Evolutionary conservation across 2,888 invertebrate genomes (phyloP).

Genomic region (Sminthurides aquaticus): DNA sequence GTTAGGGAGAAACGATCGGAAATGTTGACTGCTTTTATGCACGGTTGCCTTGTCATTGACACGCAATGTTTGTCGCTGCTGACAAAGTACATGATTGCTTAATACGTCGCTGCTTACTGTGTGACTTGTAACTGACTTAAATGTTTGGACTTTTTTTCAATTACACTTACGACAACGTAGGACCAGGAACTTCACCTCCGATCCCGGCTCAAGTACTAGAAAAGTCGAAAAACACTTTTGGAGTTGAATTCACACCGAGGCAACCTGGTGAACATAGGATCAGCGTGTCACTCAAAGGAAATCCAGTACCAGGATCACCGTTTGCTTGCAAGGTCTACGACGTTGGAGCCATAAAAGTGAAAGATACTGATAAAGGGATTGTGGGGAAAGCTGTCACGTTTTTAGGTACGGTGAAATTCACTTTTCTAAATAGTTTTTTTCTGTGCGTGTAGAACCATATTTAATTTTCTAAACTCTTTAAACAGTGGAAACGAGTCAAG

Average conservation of each 20-base stretch:
- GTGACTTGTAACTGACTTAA: conserved; percentile 10
- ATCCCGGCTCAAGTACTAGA: conserved; percentile 88
- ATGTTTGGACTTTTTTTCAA: conserved; percentile 30
- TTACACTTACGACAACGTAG: conserved; percentile 45
- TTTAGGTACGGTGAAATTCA: conserved; percentile 63
- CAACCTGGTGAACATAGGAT: conserved; percentile 53
- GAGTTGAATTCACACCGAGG: conserved; percentile 69
- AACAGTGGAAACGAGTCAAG: conserved; percentile 91
- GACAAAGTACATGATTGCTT: no score
- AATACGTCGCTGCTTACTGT: neutral
- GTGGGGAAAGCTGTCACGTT: conserved; percentile 87
- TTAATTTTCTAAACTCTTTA: conserved; percentile 6
- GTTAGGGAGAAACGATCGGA: no score
- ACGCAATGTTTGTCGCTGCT: no score
- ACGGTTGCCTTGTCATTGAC: conserved; percentile 23
- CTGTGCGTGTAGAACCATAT: neutral
- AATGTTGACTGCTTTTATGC: conserved; percentile 29
- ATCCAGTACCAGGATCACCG: conserved; percentile 64
- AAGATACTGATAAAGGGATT: conserved; percentile 77
- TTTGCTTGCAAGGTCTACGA: conserved; percentile 93
- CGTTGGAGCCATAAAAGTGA: conserved; percentile 86
- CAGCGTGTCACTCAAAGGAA: conserved; percentile 57
- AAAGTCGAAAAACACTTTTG: conserved; percentile 87
- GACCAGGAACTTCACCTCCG: conserved; percentile 63
- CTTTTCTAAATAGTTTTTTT: neutral